phyloP scores from a whole-genome alignment of 2,113 vertebrate genomes.

The Pelmatolapia mariae region DNA sequence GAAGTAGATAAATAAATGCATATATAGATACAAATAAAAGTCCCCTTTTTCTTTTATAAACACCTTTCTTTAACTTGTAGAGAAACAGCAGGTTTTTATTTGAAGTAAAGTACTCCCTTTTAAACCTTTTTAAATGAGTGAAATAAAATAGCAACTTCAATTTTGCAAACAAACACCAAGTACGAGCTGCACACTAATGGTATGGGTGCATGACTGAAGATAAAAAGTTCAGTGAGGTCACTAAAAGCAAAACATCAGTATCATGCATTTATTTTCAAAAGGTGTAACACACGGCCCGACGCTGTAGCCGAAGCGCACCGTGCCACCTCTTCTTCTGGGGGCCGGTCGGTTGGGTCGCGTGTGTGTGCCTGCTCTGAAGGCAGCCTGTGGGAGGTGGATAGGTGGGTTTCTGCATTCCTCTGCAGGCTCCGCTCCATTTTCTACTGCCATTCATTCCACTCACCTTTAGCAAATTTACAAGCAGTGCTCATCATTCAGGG shows the following conservation, averaged over 20 bases:
- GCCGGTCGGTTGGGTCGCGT: conserved; percentile 32
- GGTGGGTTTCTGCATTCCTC: conserved; percentile 60
- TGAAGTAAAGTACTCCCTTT: not conserved
- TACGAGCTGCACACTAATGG: not conserved
- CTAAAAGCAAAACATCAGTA: not conserved
- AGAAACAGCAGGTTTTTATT: not conserved
- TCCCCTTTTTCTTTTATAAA: not conserved
- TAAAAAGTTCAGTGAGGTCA: not conserved
- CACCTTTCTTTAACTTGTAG: not conserved
- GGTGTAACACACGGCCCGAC: not conserved
- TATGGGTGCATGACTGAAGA: fast-evolving
- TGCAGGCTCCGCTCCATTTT: conserved; percentile 42
- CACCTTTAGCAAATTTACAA: conserved; percentile 14
- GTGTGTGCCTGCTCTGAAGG: conserved; percentile 53
- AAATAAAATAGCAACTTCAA: not conserved
- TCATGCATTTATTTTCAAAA: not conserved
- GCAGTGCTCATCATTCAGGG: not conserved
- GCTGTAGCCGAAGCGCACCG: not conserved
- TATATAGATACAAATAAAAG: not conserved
- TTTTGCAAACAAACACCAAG: not conserved
- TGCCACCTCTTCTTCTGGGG: conserved; percentile 24
- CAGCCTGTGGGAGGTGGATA: conserved; percentile 49
- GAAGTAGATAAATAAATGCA: not conserved
- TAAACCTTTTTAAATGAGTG: not conserved
- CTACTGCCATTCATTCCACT: conserved; percentile 33